Evolutionary conservation across 2,797 vertebrate species (phyloP), one percentile per base, ranked within the genome.

Genomic region (Cygnus olor): DNA sequence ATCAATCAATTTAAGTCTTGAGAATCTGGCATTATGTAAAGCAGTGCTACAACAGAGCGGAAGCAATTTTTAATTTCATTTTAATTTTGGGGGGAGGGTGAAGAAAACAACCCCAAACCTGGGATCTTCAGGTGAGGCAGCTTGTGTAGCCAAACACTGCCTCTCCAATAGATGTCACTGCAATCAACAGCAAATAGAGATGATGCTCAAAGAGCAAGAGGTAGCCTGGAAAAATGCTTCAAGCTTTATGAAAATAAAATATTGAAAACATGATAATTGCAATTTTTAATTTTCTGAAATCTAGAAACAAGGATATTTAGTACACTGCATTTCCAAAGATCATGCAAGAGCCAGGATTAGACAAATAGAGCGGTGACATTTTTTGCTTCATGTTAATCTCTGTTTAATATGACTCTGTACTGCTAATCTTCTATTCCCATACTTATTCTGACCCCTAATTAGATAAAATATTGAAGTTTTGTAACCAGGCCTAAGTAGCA

Each of bases 91-190:
- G 6, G 7, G 3, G 7, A 9, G 5, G 6, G 3, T 4, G 3
- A 5, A 27, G 17, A 44, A 65, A 44, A 28, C 38, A 44, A 49
- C 24, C 80, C 20, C 1, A 42, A 84, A 61, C 1, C 18, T 8
- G 6, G 30, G 71, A 4, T 85, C 53, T 57, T n/a, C 68, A 86
- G 89, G 80, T 79, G 84, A 92, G 89, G 80, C 38, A 64, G 72
- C 70, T 88, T 9, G 1, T 80, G 93, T 27, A 84, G 93, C 91
- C 96, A 87, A 94, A 71, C 96, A 2, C 92, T 93, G 36, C 95
- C 80, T 98, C 94, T 94, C 98, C 98, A 96, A 97, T 96, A 98
- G 98, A 96, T 98, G 98, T 98, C 98, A 98, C 97, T 98, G 53
- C 94, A 97, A 95, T 94, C 98, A 98, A 88, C 96, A 95, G 94